These are phyloP conservation scores for Andrena cerasifolii DNA, from an alignment of 1,140 invertebrate genomes.

Conservation along the genomic window DNA sequence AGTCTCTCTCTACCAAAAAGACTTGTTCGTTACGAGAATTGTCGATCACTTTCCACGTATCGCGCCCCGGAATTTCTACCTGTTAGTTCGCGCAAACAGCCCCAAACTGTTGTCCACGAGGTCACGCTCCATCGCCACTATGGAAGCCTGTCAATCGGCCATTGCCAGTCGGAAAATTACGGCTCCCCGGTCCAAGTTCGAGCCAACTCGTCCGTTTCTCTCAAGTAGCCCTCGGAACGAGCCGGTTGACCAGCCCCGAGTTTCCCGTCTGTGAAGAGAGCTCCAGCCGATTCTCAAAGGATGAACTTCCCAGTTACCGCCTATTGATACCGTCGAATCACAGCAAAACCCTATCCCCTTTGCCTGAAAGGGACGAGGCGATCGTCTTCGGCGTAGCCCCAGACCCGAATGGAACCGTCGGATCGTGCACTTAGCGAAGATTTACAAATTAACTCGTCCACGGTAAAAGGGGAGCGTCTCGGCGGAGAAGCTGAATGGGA, in stretches of 20 bases:
- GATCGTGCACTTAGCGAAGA: slow-evolving; percentile 37
- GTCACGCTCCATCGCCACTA: not conserved
- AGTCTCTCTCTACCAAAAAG: no score
- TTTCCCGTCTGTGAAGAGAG: not conserved
- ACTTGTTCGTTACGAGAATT: not conserved
- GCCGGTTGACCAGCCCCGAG: slow-evolving; percentile 33
- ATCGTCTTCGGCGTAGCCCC: slow-evolving; percentile 16
- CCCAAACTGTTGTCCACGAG: not conserved
- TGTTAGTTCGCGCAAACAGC: not conserved
- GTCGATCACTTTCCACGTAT: not conserved
- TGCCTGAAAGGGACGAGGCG: not conserved
- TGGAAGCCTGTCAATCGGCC: not conserved
- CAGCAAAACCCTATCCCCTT: not conserved
- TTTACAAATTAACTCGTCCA: slow-evolving; percentile 41
- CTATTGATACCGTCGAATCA: slow-evolving; percentile 35
- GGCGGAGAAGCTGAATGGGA: not conserved
- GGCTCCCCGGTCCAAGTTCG: no score
- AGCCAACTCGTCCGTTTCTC: not conserved
- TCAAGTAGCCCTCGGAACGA: slow-evolving; percentile 19
- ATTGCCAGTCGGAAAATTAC: not conserved
- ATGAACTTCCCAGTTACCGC: slow-evolving; percentile 31
- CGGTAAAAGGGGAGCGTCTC: no score
- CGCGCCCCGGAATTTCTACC: not conserved
- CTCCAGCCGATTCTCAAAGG: slow-evolving; percentile 13
- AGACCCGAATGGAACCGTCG: slow-evolving; percentile 1